Evolutionary conservation across 2,113 vertebrate genomes (phyloP), one percentile per base, ranked within the genome.

Genomic region (Pipa parva): DNA sequence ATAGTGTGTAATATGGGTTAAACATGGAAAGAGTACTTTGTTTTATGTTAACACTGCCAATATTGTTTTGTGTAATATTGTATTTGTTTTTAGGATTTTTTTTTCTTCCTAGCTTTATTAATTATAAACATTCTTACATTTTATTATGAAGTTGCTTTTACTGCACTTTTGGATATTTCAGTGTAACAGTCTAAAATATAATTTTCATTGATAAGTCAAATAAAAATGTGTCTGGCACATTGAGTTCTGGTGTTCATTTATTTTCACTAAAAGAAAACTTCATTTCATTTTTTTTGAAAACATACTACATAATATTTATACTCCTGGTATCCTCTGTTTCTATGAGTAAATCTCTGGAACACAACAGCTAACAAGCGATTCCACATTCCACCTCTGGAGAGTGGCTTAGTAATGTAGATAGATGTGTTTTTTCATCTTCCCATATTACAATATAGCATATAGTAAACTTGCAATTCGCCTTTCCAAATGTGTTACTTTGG

Each of bases 171-270:
- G 73, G 69, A 61, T 50, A 2, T 73, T 73, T 78, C 69, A 31
- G 74, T 75, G 56, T 72, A 61, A 78, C 72, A 73, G 63, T 72
- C 71, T 78, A 55, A 79, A 78, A 72, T 59, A 55, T 65, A 81
- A 70, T 76, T 77, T 82, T 78, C 71, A 78, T 51, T 49, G 58
- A 79, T 71, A 74, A 78, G 63, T 71, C 65, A 82, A 83, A 80
- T 74, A 51, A 29, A 1, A 60, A 72, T 20, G 7, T 33, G n/a
- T 36, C 36, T 57, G 9, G 29, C 36, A 29, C 22, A 24, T 28
- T 22, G 12, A 24, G 18, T 21, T 18, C 11, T 37, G 11, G 18
- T 57, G 55, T 24, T 31, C 24, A 9, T 37, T 57, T 57, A 2
- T 56, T 33, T 15, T 7, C 2, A 15, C n/a, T 52, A n/a, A n/a